phyloP scores from a whole-genome alignment of 2,113 vertebrate species.

The Chionis minor region DNA sequence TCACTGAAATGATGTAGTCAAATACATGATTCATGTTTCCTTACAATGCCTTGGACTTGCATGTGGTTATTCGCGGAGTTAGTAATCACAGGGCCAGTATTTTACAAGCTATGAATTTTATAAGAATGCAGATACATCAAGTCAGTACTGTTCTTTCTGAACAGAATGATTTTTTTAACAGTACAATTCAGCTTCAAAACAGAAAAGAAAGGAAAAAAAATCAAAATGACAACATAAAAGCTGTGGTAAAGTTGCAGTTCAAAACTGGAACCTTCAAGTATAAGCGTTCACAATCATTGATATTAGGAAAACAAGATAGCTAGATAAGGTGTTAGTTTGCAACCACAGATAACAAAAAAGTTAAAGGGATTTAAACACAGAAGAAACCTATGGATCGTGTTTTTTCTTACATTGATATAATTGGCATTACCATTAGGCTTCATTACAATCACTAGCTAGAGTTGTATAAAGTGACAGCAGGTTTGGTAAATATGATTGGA shows the following conservation, averaged over 20 bases:
- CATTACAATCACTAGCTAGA: not conserved
- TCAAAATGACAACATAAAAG: not conserved
- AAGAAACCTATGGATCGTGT: not conserved
- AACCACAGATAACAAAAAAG: not conserved
- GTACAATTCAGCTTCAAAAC: not conserved
- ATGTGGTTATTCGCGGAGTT: constrained; percentile 29
- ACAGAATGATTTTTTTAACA: not conserved
- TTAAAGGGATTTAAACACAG: not conserved
- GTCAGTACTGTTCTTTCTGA: not conserved
- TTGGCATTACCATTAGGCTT: not conserved
- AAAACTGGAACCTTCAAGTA: not conserved
- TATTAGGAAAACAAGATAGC: not conserved
- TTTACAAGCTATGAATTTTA: not conserved
- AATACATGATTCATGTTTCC: not conserved
- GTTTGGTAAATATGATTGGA: not conserved
- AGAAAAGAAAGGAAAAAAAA: not conserved
- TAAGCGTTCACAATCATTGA: not conserved
- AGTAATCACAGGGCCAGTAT: not conserved
- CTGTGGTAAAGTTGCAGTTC: not conserved
- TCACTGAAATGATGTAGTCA: constrained; percentile 11
- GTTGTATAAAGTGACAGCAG: not conserved
- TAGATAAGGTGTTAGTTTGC: not conserved
- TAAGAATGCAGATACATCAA: not conserved
- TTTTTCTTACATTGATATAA: not conserved
- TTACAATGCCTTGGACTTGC: not conserved